Base-by-base conservation (phyloP, 2,113 vertebrate species). In the Aplodontia rufa region DNA sequence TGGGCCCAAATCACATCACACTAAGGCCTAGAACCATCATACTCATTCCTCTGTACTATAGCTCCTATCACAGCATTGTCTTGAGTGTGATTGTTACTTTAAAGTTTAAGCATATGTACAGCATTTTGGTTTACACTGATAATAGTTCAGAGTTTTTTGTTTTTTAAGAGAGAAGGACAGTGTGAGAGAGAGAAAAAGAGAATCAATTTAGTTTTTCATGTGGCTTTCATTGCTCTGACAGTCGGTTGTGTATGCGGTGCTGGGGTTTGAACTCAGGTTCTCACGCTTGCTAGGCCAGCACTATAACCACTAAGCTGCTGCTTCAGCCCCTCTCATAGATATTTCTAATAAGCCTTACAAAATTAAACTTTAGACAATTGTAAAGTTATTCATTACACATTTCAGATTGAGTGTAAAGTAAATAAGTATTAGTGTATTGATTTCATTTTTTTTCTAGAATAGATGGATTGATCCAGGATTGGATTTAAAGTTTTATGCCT, bases 51-150 rank as follows among this genome's bases (percentile, higher is more conserved):
- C 69, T 72, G 32, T 91, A 42, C 68, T 62, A 30, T 28, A 91
- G 47, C 66, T 94, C 37, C 74, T 64, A 22, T 84, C 28, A 2
- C 8, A 12, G n/a, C 53, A 83, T 47, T 49, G 64, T 80, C 10
- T 68, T 86, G 80, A 91, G 74, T 40, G 84, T 69, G 93, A 0
- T 82, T 84, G 40, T 75, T 95, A 62, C 47, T 88, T 95, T 74
- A 84, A 94, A 90, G 89, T 24, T 76, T 69, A 92, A 82, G 69
- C 79, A 26, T 71, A 51, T 45, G 4, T 35, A 80, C 24, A 42
- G 45, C 45, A 81, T 83, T 88, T 94, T 51, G 32, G 12, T 58
- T 93, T 64, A 64, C 78, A 72, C 53, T 96, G 78, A n/a, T 89
- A 74, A 55, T 35, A 17, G n/a, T n/a, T n/a, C n/a, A n/a, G n/a